Evolutionary conservation across 2,113 vertebrate genomes (phyloP), one percentile per base, ranked within the genome.

Genomic region (Petroica traversi): DNA sequence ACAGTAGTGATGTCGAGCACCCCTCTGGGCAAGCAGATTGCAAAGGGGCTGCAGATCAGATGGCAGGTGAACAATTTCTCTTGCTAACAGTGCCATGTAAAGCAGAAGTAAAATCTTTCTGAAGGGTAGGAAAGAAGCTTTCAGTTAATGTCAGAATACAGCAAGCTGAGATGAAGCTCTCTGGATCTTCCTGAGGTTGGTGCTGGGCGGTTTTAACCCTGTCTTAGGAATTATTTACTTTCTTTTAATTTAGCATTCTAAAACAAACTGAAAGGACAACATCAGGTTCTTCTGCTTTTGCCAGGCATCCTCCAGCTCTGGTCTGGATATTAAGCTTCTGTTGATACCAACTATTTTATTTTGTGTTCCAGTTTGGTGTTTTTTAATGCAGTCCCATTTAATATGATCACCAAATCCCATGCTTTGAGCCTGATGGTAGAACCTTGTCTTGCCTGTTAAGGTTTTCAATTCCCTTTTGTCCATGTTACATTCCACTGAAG

Each of bases 201-300:
- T 20, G 11, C 7, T 22, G 34, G 22, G 68, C 12, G 14, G 2
- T 43, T 87, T 36, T 71, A 11, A 58, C 9, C 17, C 19, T 69
- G 2, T 43, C 8, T 31, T 5, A 57, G 31, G 40, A 76, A 36
- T 64, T 14, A 52, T 46, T 38, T 4, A 0, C 4, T 0, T 34
- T 68, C 5, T 74, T 76, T 16, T 55, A 40, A 55, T 59, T 14
- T 25, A 38, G 8, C 8, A 2, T 64, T n/a, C 19, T 59, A 8
- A 72, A 85, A 46, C 34, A 55, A 80, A n/a, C 23, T 20, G 3
- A 0, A 1, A 72, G 12, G 57, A 34, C 12, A 54, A 3, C 8
- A n/a, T 57, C 3, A n/a, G 4, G 36, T 52, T 76, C 29, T 63
- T 71, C 33, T 71, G 19, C 34, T 34, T 41, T 43, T 49, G 12